Evolutionary conservation across 2,888 invertebrate genomes (phyloP).

Genomic region (Neoaliturus tenellus): DNA sequence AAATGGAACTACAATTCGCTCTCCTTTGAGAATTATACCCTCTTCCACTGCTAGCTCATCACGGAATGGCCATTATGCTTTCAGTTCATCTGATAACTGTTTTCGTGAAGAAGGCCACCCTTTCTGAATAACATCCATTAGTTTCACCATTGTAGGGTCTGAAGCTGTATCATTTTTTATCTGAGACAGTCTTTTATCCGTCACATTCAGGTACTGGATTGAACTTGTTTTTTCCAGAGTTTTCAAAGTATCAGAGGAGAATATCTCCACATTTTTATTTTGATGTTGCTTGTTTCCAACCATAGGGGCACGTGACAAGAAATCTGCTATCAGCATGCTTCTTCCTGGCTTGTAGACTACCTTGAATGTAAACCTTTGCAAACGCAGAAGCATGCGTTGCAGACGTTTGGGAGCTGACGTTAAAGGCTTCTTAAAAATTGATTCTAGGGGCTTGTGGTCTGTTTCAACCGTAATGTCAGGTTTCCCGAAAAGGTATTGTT

Average conservation of each 20-base stretch:
- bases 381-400: constrained; percentile 55
- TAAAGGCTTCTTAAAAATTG: constrained; percentile 64
- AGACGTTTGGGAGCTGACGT: constrained; percentile 52
- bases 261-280: not conserved
- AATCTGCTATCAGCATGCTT: not conserved
- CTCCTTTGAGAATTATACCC: too few relatives aligned
- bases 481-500: constrained; percentile 69
- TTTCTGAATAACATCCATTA: too few relatives aligned
- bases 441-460: constrained; percentile 69
- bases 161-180: not conserved
- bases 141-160: too few relatives aligned
- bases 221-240: too few relatives aligned
- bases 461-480: constrained; percentile 64
- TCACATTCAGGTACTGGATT: not conserved
- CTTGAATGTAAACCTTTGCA: constrained; percentile 8
- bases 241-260: too few relatives aligned
- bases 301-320: not conserved
- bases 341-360: constrained; percentile 46
- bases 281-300: not conserved
- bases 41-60: too few relatives aligned
- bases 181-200: not conserved
- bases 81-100: too few relatives aligned
- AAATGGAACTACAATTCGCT: too few relatives aligned
- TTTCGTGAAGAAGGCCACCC: too few relatives aligned
- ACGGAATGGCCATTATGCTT: too few relatives aligned